phyloP scores from a whole-genome alignment of 2,797 vertebrate genomes.

The Gymnoscopelus braueri region DNA sequence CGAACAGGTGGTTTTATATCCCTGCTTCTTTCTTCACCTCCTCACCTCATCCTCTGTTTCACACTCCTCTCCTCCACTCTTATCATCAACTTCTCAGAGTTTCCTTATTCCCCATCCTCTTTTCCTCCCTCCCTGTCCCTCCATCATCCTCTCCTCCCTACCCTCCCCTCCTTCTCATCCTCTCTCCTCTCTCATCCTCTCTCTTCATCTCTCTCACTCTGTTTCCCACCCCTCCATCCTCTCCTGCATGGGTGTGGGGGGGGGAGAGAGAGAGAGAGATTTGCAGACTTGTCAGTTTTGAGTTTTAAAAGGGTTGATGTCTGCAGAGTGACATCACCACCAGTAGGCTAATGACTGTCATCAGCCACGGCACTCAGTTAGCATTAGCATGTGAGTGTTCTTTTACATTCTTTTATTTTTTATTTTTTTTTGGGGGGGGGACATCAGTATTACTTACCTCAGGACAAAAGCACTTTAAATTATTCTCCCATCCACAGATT shows the following conservation, averaged over 20 bases:
- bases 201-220: too few relatives aligned
- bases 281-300: constrained; percentile 74
- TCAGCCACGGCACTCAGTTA: constrained; percentile 67
- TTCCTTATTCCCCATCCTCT: neutral
- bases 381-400: constrained; percentile 78
- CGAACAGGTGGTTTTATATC: too few relatives aligned
- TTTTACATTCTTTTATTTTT: constrained; percentile 71
- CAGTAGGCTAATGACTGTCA: constrained; percentile 69
- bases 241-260: constrained; percentile 74
- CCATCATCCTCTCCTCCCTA: neutral
- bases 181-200: too few relatives aligned
- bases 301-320: constrained; percentile 78
- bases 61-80: neutral
- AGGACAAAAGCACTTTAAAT: too few relatives aligned
- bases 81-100: neutral
- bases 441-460: too few relatives aligned
- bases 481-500: too few relatives aligned
- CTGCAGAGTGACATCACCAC: constrained; percentile 83
- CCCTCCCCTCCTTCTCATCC: neutral
- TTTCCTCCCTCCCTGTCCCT: neutral
- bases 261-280: constrained; percentile 51
- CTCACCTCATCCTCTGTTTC: neutral
- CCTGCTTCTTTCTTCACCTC: too few relatives aligned
- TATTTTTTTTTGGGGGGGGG: constrained; percentile 59
- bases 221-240: neutral